Evolutionary conservation across 2,888 invertebrate species (phyloP).

Genomic region (Pardosa pseudoannulata): DNA sequence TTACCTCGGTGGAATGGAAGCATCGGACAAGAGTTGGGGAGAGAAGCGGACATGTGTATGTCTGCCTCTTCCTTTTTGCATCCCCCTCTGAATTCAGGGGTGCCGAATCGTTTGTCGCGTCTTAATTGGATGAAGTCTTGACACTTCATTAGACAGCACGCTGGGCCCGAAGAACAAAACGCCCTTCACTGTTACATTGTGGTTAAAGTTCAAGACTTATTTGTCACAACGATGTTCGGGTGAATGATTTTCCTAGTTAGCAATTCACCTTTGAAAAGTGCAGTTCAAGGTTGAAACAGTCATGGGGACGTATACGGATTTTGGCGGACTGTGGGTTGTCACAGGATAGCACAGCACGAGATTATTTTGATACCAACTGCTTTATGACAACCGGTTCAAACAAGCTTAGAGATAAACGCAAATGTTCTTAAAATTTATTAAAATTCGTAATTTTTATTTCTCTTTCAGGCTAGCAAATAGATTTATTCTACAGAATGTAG

Average conservation of each 20-base stretch:
- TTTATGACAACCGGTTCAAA: no score
- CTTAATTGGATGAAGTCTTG: constrained; percentile 38
- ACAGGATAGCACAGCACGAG: no score
- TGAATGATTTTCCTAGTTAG: background rate
- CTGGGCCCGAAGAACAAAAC: background rate
- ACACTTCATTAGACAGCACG: background rate
- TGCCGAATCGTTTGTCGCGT: constrained; percentile 22
- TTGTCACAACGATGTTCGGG: background rate
- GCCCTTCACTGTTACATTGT: background rate
- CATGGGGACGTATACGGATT: no score
- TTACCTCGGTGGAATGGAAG: no score
- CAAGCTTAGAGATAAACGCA: no score
- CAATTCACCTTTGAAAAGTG: background rate
- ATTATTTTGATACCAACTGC: no score
- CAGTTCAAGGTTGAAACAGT: background rate
- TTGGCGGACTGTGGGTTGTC: no score
- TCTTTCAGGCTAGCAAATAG: no score
- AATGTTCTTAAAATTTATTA: no score
- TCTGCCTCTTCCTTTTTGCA: background rate
- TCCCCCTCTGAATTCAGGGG: background rate
- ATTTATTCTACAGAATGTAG: no score
- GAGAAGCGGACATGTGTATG: background rate
- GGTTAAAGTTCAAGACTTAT: constrained; percentile 2
- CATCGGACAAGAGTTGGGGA: no score
- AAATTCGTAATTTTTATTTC: no score